Conservation (phyloP, 2,113 vertebrate species). For the Pygathrix nemaeus region DNA sequence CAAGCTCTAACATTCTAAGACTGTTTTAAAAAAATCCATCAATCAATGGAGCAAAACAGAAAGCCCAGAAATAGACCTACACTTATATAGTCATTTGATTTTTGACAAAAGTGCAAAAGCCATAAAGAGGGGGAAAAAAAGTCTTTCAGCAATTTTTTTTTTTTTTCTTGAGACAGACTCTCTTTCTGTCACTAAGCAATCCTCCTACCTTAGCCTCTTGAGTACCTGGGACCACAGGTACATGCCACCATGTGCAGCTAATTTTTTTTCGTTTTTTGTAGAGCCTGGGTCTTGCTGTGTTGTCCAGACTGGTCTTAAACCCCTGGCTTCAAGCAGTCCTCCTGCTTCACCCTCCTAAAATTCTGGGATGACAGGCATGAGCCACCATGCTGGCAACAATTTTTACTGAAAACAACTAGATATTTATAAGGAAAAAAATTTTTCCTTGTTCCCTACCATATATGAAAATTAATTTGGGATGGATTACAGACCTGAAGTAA, state of each 20-base stretch:
- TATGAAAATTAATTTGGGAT: constrained; percentile 19
- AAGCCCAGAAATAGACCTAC: background rate
- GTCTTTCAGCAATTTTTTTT: background rate
- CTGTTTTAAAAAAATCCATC: background rate
- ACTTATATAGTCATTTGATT: background rate
- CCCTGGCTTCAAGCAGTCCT: no score
- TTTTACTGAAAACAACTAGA: constrained; percentile 31
- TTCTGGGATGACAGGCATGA: no score
- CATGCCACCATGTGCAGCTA: no score
- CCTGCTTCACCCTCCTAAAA: no score
- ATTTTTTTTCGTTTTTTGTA: no score
- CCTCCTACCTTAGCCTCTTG: no score
- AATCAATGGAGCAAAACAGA: constrained; percentile 22
- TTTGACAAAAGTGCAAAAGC: constrained; percentile 43
- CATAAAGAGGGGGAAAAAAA: background rate
- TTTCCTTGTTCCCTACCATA: background rate
- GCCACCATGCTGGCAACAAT: background rate
- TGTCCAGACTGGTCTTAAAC: no score
- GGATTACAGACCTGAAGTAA: background rate
- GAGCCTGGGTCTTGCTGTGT: no score
- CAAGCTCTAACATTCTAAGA: constrained; percentile 4
- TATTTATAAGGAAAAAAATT: constrained; percentile 22
- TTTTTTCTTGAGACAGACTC: no score
- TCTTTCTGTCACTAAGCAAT: no score
- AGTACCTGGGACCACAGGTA: no score